phyloP scores from a whole-genome alignment of 1,140 invertebrate genomes.

The Marisa cornuarietis region DNA sequence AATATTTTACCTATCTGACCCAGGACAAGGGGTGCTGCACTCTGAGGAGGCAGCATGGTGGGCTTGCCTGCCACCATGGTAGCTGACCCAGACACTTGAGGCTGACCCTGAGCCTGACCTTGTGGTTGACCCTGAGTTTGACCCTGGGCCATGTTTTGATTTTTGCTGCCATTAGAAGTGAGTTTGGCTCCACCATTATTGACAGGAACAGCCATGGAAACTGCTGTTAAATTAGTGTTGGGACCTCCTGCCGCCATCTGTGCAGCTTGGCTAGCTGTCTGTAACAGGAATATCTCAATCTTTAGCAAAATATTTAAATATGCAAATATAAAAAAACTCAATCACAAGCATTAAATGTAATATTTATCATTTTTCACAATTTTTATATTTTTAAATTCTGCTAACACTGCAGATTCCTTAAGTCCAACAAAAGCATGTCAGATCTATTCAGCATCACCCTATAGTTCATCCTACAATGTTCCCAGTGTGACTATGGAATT shows the following conservation, averaged over 20 bases:
- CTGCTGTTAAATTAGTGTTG: slow-evolving; percentile 15
- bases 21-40: slow-evolving; percentile 44
- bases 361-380: too few relatives aligned
- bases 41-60: slow-evolving; percentile 48
- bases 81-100: slow-evolving; percentile 15
- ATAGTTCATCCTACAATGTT: too few relatives aligned
- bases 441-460: too few relatives aligned
- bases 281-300: not conserved
- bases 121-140: slow-evolving; percentile 28
- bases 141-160: slow-evolving; percentile 20
- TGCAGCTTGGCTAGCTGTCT: slow-evolving; percentile 2
- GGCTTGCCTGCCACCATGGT: slow-evolving; percentile 52
- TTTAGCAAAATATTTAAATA: not conserved
- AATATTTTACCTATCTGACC: slow-evolving; percentile 47
- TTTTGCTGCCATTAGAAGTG: slow-evolving; percentile 24
- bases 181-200: slow-evolving; percentile 20
- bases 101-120: slow-evolving; percentile 30
- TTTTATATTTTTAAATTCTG: too few relatives aligned
- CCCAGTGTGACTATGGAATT: too few relatives aligned
- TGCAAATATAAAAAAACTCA: too few relatives aligned
- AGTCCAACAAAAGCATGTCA: too few relatives aligned
- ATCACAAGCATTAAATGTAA: too few relatives aligned
- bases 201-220: slow-evolving; percentile 28
- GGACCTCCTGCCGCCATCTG: slow-evolving; percentile 20
- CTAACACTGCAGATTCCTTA: too few relatives aligned